These are phyloP conservation scores for Altica lythri DNA, from an alignment of 2,888 invertebrate genomes.

Conservation along the genomic window DNA sequence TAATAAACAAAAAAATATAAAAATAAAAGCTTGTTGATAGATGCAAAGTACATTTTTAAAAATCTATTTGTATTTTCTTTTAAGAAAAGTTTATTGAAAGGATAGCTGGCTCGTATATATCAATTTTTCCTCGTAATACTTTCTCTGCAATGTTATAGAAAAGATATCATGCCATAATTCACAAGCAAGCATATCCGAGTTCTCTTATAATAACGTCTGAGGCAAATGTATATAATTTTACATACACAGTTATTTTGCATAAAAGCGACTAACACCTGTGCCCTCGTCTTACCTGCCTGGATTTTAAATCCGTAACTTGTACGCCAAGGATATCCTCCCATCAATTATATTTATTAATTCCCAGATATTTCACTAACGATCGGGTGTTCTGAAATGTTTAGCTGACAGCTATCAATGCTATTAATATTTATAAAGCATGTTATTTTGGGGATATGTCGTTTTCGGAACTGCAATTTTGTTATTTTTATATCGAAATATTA, in stretches of 20 bases:
- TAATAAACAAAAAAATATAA: too few species aligned
- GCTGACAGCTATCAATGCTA: constrained; percentile 33
- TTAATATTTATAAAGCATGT: constrained; percentile 33
- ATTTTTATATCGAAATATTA: constrained; percentile 5
- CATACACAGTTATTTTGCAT: constrained; percentile 37
- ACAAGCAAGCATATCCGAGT: constrained; percentile 31
- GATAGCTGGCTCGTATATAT: neutral
- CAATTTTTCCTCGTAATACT: neutral
- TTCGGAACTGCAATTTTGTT: constrained; percentile 19
- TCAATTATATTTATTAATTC: constrained; percentile 32
- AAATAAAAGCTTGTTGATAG: too few species aligned
- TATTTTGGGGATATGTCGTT: constrained; percentile 27
- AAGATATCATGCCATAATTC: constrained; percentile 28
- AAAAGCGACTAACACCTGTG: constrained; percentile 37
- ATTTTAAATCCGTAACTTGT: constrained; percentile 26
- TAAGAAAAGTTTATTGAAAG: too few species aligned
- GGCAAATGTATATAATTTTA: constrained; percentile 36
- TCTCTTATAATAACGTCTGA: constrained; percentile 32
- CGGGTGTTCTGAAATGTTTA: constrained; percentile 27
- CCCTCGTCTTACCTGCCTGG: constrained; percentile 11
- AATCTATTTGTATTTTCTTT: too few species aligned
- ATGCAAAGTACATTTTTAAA: too few species aligned
- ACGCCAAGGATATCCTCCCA: constrained; percentile 27
- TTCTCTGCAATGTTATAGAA: constrained; percentile 9
- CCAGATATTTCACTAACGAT: constrained; percentile 28